A percentile compares a stretch with the other conserved stretches of the same genome.
phyloP scores from a whole-genome alignment of 2,797 vertebrate genomes.

The Arrhamphus sclerolepis region DNA sequence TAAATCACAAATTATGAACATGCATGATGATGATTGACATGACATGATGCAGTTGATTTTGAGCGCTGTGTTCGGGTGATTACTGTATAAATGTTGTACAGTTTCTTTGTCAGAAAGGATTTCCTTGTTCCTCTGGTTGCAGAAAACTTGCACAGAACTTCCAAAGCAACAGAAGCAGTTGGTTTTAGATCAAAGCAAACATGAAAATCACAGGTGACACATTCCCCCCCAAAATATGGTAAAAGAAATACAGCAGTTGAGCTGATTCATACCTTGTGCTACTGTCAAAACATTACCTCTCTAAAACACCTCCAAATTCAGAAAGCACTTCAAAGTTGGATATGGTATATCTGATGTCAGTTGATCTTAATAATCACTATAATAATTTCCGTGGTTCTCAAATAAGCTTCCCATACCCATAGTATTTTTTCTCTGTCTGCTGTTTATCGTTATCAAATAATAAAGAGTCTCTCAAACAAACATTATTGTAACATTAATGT shows the following conservation, averaged over 20 bases:
- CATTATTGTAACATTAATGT: conserved; percentile 5
- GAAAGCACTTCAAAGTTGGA: conserved; percentile 43
- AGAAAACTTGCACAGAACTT: conserved; percentile 47
- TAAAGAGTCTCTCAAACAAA: background rate
- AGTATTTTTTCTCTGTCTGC: background rate
- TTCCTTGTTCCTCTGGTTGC: conserved; percentile 68
- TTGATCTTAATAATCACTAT: conserved; percentile 28
- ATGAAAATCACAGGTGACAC: conserved; percentile 68
- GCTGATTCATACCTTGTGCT: conserved; percentile 58
- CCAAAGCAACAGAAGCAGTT: conserved; percentile 50
- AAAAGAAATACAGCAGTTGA: conserved; percentile 46
- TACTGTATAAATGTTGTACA: conserved; percentile 38
- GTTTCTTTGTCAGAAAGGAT: conserved; percentile 69
- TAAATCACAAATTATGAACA: background rate
- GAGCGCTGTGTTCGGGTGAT: conserved; percentile 47
- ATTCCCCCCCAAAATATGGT: conserved; percentile 60
- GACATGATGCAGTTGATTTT: conserved; percentile 21
- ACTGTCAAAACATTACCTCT: conserved; percentile 47
- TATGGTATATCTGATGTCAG: conserved; percentile 29
- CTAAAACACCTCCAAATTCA: conserved; percentile 40
- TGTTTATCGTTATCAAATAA: conserved; percentile 8
- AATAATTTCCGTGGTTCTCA: conserved; percentile 23
- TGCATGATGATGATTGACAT: no score
- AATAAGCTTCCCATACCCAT: background rate
- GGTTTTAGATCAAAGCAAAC: conserved; percentile 69